phyloP scores from a whole-genome alignment of 2,797 vertebrate genomes.

The Pangasius mekongensis region DNA sequence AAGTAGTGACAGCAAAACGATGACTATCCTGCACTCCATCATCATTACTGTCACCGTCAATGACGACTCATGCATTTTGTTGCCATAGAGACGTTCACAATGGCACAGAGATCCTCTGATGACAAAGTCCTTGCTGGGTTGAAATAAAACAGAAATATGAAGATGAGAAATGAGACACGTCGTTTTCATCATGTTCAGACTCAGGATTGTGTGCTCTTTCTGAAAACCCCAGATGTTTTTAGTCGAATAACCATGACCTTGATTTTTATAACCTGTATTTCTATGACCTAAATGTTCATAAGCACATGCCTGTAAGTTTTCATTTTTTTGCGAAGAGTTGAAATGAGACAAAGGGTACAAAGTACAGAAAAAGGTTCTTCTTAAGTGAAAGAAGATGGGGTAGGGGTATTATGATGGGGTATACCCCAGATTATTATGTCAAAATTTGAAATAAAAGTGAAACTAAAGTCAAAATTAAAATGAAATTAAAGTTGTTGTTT shows the following conservation, averaged over 20 bases:
- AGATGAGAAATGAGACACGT: background rate
- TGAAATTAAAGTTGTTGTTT: background rate
- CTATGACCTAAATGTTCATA: background rate
- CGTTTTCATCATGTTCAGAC: background rate
- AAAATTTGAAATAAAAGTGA: background rate
- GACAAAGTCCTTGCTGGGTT: background rate
- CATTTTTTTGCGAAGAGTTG: background rate
- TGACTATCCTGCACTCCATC: conserved; percentile 3
- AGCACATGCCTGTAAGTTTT: background rate
- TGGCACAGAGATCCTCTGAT: background rate
- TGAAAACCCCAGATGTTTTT: conserved; percentile 2
- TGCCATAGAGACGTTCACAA: background rate
- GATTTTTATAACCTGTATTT: background rate
- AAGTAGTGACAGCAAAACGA: conserved; percentile 9
- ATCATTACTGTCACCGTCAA: conserved; percentile 7
- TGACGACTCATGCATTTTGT: background rate
- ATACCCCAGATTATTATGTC: background rate
- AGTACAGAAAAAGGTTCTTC: background rate
- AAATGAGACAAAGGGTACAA: background rate
- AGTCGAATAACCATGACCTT: background rate
- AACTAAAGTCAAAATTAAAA: background rate
- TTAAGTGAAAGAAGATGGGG: background rate
- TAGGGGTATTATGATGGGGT: background rate
- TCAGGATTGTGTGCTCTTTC: background rate
- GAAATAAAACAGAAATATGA: conserved; percentile 8